A percentile compares a stretch with the other conserved stretches of the same genome.
phyloP scores from a whole-genome alignment of 2,113 vertebrate genomes.

The Dicaeum eximium region DNA sequence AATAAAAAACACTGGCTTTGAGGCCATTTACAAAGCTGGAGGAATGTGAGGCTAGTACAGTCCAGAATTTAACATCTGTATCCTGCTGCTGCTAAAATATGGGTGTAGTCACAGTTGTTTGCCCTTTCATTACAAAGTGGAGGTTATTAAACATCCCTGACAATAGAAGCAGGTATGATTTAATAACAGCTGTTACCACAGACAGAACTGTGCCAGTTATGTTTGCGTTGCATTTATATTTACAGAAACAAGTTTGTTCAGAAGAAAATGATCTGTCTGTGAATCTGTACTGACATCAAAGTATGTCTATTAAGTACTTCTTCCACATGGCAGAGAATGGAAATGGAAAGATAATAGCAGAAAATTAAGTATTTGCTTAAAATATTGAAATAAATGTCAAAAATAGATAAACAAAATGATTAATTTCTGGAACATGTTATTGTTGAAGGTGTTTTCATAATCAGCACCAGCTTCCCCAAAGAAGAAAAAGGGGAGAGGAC shows the following conservation, averaged over 20 bases:
- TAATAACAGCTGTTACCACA: slow-evolving; percentile 37
- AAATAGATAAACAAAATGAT: neutral
- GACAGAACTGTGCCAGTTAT: neutral
- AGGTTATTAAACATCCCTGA: slow-evolving; percentile 30
- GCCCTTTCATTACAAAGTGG: neutral
- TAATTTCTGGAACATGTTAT: neutral
- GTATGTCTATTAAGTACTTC: neutral
- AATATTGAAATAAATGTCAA: neutral
- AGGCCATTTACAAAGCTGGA: neutral
- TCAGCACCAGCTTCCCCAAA: neutral
- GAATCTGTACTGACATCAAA: slow-evolving; percentile 26
- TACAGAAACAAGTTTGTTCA: slow-evolving; percentile 43
- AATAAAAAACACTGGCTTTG: neutral
- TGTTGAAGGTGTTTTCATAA: neutral
- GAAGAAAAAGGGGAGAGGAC: neutral
- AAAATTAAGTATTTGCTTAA: neutral
- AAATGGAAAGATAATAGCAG: neutral
- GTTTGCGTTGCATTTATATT: slow-evolving; percentile 21
- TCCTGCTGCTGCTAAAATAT: slow-evolving; percentile 24
- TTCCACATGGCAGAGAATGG: neutral
- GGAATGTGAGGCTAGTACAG: neutral
- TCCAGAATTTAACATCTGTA: slow-evolving; percentile 2
- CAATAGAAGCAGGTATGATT: slow-evolving; percentile 30
- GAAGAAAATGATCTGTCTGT: slow-evolving; percentile 32
- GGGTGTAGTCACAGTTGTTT: slow-evolving; percentile 10